Evolutionary conservation across 2,113 vertebrate species (phyloP), one percentile per base, ranked within the genome.

Genomic region (Mastomys natalensis): DNA sequence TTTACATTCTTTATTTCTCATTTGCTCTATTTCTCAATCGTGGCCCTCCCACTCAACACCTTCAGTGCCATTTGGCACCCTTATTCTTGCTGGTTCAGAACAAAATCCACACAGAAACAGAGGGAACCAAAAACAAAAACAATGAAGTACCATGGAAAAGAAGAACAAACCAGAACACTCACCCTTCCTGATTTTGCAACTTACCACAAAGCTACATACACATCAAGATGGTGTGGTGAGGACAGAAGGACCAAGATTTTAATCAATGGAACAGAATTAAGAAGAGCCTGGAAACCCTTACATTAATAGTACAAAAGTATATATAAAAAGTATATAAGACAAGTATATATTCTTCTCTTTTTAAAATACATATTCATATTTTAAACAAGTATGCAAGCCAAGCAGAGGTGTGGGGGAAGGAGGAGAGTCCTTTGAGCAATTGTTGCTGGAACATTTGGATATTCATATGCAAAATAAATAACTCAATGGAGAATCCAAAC

Each of bases 151-250:
- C 29, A 8, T 37, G 9, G 40, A 58, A 40, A 87, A 91, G 45
- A 90, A 66, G 34, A 72, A 80, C 29, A 51, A 51, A 62, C 53
- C 58, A 43, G 53, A 73, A 22, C 4, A 22, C 34, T 78, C 62
- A 37, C 45, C 34, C 86, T 88, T 88, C 86, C 86, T 55, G 86
- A 55, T 88, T 88, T 73, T 29, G 66, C 68, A 88, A 87, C 68
- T 72, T 88, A 40, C 68, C 86, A 88, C 66, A 88, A 72, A 55
- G 51, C 48, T 55, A 31, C 12, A 40, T 55, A 31, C 12, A 17
- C 43, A 87, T 62, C 62, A 40, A 62, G 43, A 72, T 70, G 37
- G 34, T 60, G 24, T 68, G 62, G 17, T 40, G 31, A 40, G 17
- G 24, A 0, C 48, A 70, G 2, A 77, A 86, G 17, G 26, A 70